Conservation (phyloP, 2,797 vertebrate species). For the Gadopsis bispinosus region DNA sequence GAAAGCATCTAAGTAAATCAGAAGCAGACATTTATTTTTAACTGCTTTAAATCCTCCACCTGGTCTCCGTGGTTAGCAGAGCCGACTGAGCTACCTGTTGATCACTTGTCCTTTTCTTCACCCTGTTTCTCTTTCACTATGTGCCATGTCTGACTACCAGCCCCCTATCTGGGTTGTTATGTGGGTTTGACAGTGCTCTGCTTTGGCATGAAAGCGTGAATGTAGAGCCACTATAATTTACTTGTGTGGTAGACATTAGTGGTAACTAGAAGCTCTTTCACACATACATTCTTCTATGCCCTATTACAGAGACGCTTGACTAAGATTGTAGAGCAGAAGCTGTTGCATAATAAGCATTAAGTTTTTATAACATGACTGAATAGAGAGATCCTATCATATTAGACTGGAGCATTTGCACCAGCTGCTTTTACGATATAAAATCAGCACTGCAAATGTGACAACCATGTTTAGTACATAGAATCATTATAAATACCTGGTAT, state of each 20-base stretch:
- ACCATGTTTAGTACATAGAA: neutral
- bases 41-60: slow-evolving; percentile 80
- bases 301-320: neutral
- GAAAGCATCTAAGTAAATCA: slow-evolving; percentile 85
- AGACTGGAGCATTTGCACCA: neutral
- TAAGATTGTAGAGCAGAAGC: slow-evolving; percentile 1
- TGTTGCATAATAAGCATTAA: slow-evolving; percentile 28
- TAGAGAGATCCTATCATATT: neutral
- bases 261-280: slow-evolving; percentile 1
- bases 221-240: neutral
- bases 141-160: slow-evolving; percentile 7
- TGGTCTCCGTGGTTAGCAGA: slow-evolving; percentile 69
- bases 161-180: slow-evolving; percentile 8
- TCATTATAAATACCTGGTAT: neutral
- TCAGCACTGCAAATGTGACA: neutral
- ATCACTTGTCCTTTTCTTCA: slow-evolving; percentile 37
- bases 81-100: slow-evolving; percentile 46
- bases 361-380: slow-evolving; percentile 16
- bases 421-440: neutral
- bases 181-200: slow-evolving; percentile 12
- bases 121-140: slow-evolving; percentile 38
- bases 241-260: neutral
- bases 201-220: neutral
- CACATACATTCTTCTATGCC: neutral
- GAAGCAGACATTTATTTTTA: slow-evolving; percentile 87